A percentile compares a stretch with the other conserved stretches of the same genome.
These are phyloP conservation scores for Pecten maximus DNA, from an alignment of 2,888 invertebrate genomes.

Conservation along the genomic window DNA sequence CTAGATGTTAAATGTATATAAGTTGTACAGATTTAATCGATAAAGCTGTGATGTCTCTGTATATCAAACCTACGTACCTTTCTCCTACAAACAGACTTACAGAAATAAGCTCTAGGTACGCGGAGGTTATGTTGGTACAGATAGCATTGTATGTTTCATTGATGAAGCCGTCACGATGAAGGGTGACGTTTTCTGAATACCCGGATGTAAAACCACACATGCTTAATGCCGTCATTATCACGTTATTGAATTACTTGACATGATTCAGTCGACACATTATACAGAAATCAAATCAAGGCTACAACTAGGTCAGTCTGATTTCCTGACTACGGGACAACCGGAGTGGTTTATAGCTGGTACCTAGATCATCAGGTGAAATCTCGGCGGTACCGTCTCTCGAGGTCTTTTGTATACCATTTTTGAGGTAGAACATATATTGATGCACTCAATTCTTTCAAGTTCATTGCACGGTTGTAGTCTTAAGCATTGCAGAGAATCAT, in stretches of 20 bases:
- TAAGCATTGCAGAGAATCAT: too few relatives aligned
- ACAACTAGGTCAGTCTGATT: neutral
- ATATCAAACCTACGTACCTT: neutral
- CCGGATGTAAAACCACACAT: neutral
- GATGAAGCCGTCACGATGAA: neutral
- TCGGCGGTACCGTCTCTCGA: too few relatives aligned
- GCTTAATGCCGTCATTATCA: neutral
- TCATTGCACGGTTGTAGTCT: too few relatives aligned
- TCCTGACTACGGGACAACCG: neutral
- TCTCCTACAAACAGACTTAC: neutral
- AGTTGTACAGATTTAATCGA: neutral
- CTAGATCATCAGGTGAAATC: too few relatives aligned
- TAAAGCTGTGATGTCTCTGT: neutral
- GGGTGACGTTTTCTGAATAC: neutral
- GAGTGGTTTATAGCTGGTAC: too few relatives aligned
- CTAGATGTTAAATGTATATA: neutral
- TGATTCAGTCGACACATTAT: conserved; percentile 22
- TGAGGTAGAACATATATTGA: too few relatives aligned
- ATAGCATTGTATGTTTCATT: neutral
- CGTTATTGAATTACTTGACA: neutral
- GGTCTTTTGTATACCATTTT: too few relatives aligned
- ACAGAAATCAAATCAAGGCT: neutral
- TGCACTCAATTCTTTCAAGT: too few relatives aligned
- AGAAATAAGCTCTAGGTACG: neutral
- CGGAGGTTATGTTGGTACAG: neutral